Evolutionary conservation across 2,113 vertebrate genomes (phyloP).

Genomic region (Abramis brama): DNA sequence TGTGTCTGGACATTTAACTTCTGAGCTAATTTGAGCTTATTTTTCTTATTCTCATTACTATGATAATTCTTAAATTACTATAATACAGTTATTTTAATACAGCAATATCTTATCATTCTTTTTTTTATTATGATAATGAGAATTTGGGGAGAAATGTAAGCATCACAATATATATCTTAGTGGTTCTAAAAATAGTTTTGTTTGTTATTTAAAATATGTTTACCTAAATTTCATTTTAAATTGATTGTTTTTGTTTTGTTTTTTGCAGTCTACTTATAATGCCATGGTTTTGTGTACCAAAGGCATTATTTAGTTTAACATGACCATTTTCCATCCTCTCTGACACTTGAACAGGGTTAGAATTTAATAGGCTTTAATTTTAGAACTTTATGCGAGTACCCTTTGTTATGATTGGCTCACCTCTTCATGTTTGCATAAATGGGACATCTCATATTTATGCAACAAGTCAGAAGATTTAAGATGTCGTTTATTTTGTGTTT

Average conservation of each 20-base stretch:
- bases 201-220: not conserved
- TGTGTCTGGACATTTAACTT: not conserved
- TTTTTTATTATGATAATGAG: not conserved
- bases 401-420: not conserved
- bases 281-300: not conserved
- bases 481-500: conserved; percentile 26
- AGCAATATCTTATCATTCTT: not conserved
- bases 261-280: not conserved
- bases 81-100: not conserved
- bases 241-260: not conserved
- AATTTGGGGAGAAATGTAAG: not conserved
- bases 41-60: not conserved
- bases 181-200: too few species aligned
- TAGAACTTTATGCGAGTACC: not conserved
- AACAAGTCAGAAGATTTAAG: not conserved
- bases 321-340: not conserved
- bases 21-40: not conserved
- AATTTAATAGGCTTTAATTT: not conserved
- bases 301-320: not conserved
- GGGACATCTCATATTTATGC: not conserved
- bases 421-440: not conserved
- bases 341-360: not conserved
- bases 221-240: not conserved
- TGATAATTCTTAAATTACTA: not conserved
- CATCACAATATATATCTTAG: too few species aligned